Evolutionary conservation across 2,888 invertebrate species (phyloP).

Genomic region (Alsophila aescularia): DNA sequence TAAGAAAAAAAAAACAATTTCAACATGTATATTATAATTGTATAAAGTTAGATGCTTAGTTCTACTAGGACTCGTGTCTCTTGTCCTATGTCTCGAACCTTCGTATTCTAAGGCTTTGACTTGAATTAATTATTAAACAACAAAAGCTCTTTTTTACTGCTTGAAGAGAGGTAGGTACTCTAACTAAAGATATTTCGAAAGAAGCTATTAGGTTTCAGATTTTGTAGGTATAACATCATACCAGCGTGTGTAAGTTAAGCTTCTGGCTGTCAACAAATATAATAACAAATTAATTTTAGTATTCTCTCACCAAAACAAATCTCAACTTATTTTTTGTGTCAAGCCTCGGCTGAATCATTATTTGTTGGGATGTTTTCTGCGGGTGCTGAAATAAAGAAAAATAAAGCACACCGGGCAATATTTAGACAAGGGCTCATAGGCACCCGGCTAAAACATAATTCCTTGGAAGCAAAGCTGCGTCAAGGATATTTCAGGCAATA

Average conservation of each 20-base stretch:
- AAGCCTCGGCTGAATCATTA: conserved; percentile 25
- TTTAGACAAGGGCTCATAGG: conserved; percentile 37
- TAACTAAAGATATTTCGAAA: no score
- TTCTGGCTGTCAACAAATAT: conserved; percentile 3
- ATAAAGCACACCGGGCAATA: conserved; percentile 32
- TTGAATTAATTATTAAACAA: no score
- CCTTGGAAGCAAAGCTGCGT: conserved; percentile 47
- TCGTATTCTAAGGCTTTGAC: no score
- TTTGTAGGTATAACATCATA: not conserved
- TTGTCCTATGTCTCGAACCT: no score
- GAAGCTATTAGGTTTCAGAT: no score
- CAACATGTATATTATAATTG: no score
- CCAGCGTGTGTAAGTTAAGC: conserved; percentile 2
- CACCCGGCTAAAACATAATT: conserved; percentile 54
- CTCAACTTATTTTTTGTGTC: conserved; percentile 29
- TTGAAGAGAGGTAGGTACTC: no score
- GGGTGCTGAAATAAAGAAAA: conserved; percentile 30
- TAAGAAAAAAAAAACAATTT: no score
- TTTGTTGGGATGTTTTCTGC: conserved; percentile 28
- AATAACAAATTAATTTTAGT: conserved; percentile 24
- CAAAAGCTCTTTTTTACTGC: no score
- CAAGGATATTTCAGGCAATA: conserved; percentile 64
- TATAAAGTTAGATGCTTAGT: no score
- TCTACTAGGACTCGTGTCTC: no score
- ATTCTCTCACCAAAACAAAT: conserved; percentile 19